phyloP scores from a whole-genome alignment of 2,113 vertebrate species.

The Helogale parvula region DNA sequence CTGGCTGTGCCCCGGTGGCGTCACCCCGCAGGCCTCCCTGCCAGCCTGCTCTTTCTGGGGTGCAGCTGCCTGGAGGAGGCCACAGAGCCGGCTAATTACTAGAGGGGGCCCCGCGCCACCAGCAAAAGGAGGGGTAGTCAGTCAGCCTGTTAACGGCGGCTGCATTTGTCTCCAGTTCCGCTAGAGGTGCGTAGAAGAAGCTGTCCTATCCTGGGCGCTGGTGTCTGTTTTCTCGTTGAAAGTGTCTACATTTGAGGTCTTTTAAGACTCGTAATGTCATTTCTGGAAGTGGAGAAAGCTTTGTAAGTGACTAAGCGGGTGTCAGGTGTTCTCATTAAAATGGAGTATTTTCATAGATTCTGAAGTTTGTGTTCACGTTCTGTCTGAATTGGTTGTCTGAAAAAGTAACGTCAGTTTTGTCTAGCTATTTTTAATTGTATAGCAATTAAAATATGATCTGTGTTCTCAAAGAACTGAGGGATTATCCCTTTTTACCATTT shows the following conservation, averaged over 20 bases:
- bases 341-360: not conserved
- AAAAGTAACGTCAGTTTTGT: not conserved
- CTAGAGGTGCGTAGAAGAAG: not conserved
- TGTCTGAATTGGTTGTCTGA: not conserved
- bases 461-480: not conserved
- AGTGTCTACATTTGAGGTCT: not conserved
- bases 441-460: not conserved
- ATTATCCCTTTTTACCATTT: not conserved
- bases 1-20: not conserved
- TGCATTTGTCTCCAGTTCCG: not conserved
- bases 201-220: not conserved
- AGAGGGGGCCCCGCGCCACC: not conserved
- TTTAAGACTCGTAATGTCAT: not conserved
- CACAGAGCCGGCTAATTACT: not conserved
- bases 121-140: not conserved
- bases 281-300: slow-evolving; percentile 3
- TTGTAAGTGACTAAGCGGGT: not conserved
- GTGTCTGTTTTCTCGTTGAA: not conserved
- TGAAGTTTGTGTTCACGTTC: not conserved
- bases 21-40: not conserved
- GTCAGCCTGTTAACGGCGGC: not conserved
- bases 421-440: slow-evolving; percentile 1
- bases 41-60: not conserved
- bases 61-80: slow-evolving; percentile 51
- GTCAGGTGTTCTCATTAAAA: not conserved